Evolutionary conservation across 2,797 vertebrate genomes (phyloP).

Genomic region (Nannoperca obscura): DNA sequence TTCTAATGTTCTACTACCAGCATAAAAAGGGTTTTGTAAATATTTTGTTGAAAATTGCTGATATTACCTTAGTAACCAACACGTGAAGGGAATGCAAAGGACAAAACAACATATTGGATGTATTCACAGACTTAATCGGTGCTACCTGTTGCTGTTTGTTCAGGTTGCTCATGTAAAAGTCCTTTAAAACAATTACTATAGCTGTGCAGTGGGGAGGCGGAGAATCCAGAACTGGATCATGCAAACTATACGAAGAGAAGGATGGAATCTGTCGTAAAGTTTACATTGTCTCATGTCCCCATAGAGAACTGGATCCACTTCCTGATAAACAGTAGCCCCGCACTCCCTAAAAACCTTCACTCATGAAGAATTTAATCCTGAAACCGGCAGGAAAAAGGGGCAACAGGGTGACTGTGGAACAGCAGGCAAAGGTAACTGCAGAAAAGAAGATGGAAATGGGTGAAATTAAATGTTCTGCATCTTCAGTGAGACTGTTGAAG

Average conservation of each 20-base stretch:
- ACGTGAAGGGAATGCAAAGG: neutral
- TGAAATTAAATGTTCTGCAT: neutral
- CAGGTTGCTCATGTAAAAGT: conserved; percentile 59
- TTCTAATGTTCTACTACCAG: neutral
- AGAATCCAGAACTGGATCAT: conserved; percentile 12
- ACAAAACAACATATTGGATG: neutral
- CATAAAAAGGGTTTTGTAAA: neutral
- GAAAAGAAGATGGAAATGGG: neutral
- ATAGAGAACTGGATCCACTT: conserved; percentile 39
- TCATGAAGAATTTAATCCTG: conserved; percentile 39
- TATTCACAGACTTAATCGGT: neutral
- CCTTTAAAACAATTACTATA: conserved; percentile 19
- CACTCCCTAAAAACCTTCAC: conserved; percentile 32
- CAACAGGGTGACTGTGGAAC: neutral
- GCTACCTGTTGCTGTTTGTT: conserved; percentile 67
- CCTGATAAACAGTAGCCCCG: conserved; percentile 53
- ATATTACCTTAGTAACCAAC: neutral
- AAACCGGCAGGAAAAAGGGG: neutral
- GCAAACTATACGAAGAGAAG: neutral
- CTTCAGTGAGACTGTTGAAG: neutral
- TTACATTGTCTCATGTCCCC: conserved; percentile 22
- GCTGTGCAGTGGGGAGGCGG: neutral
- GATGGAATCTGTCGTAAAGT: conserved; percentile 3
- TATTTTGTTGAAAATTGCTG: conserved; percentile 5
- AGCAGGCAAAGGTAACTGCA: neutral